These are phyloP conservation scores for Ernsta delagoae DNA, from an alignment of 2,888 invertebrate species.

Conservation along the genomic window DNA sequence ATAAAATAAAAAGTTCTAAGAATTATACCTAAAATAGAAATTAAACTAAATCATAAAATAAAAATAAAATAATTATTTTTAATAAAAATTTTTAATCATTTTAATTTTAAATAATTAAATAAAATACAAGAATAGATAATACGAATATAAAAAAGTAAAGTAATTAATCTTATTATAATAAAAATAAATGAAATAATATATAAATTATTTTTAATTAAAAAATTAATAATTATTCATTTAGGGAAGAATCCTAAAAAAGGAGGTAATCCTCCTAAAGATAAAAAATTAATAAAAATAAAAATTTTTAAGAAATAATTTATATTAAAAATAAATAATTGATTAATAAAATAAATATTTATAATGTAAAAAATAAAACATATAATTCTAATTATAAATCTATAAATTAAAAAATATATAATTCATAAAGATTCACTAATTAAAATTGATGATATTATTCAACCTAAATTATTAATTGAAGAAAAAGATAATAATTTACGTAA, in stretches of 20 bases:
- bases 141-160: slow-evolving; percentile 81
- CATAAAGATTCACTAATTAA: too few species aligned
- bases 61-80: slow-evolving; percentile 61
- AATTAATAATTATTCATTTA: too few species aligned
- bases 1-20: slow-evolving; percentile 65
- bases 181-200: slow-evolving; percentile 63
- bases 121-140: slow-evolving; percentile 63
- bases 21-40: slow-evolving; percentile 61
- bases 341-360: too few species aligned
- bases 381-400: too few species aligned
- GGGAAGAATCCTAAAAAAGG: too few species aligned
- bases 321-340: too few species aligned
- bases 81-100: slow-evolving; percentile 78
- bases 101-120: slow-evolving; percentile 76
- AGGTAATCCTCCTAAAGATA: too few species aligned
- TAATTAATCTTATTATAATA: slow-evolving; percentile 81
- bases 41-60: slow-evolving; percentile 57
- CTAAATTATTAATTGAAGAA: slow-evolving; percentile 87
- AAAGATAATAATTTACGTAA: slow-evolving; percentile 85
- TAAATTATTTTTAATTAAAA: slow-evolving; percentile 57
- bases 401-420: too few species aligned
- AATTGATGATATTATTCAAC: slow-evolving; percentile 75
- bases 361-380: too few species aligned
- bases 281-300: too few species aligned
- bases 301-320: too few species aligned